Conservation (phyloP, 2,113 vertebrate species). For the Anoura caudifer region DNA sequence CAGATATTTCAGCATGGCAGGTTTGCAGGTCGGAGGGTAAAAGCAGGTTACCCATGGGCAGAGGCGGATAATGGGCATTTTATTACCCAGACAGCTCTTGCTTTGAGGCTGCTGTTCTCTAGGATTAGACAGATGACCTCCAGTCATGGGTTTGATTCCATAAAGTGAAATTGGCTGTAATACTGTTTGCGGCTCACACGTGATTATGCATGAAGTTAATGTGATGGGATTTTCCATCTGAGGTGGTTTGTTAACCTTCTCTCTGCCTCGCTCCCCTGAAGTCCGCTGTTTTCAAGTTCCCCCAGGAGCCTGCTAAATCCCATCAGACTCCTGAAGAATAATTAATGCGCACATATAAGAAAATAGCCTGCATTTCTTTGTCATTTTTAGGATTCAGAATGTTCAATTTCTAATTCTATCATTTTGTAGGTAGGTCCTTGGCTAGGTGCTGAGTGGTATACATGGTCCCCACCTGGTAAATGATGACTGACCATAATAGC, state of each 20-base stretch:
- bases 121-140: slow-evolving; percentile 71
- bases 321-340: not conserved
- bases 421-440: not conserved
- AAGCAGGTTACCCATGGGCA: slow-evolving; percentile 68
- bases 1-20: slow-evolving; percentile 59
- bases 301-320: not conserved
- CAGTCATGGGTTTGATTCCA: slow-evolving; percentile 71
- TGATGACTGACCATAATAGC: not conserved
- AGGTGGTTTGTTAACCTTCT: slow-evolving; percentile 64
- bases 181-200: slow-evolving; percentile 54
- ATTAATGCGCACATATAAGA: not conserved
- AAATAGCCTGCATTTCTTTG: not conserved
- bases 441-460: not conserved
- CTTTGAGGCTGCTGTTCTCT: slow-evolving; percentile 72
- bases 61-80: slow-evolving; percentile 74
- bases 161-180: slow-evolving; percentile 70
- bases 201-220: slow-evolving; percentile 62
- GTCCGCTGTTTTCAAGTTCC: not conserved
- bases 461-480: not conserved
- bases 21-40: slow-evolving; percentile 50
- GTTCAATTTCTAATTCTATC: not conserved
- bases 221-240: slow-evolving; percentile 62
- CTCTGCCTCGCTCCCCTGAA: slow-evolving; percentile 16
- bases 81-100: slow-evolving; percentile 61
- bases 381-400: not conserved